Base-by-base conservation (phyloP, 2,797 vertebrate species). In the Aselliscus stoliczkanus region DNA sequence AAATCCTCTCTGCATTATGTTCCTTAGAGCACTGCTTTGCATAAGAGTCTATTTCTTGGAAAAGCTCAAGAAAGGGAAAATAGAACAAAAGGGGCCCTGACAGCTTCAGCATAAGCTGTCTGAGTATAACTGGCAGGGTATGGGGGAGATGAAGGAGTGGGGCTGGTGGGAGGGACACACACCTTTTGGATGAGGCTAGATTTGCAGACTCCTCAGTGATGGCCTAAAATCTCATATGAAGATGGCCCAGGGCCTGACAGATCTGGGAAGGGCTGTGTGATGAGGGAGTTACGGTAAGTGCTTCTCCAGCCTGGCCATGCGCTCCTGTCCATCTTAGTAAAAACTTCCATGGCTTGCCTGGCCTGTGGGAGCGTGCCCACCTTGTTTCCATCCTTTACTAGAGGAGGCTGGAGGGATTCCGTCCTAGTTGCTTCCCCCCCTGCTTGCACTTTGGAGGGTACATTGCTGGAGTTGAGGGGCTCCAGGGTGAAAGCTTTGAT, bases 21-120 rank as follows among this genome's bases (percentile, higher is more conserved):
- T 97, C 96, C 88, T 96, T 90, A 77, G 96, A 96, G 92, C 84
- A 69, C 90, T 90, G 90, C 90, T 97, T 97, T 97, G 97, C 92
- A 93, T 97, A 93, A 96, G 94, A 93, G 76, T 88, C 94, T 97
- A 72, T 93, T 96, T 97, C 97, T 96, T 96, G 95, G 97, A 90
- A 97, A 97, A 97, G 92, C 73, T 97, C 83, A 94, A 87, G 47
- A 47, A 84, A 90, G 62, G 81, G 52, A 93, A 96, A 96, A 95
- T 60, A 97, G 95, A 97, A 97, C 95, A 96, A 96, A 96, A 95
- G 96, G 95, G 91, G 73, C 31, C 95, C 90, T 93, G 88, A 90
- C 87, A 64, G 67, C 69, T 92, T 90, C 81, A 80, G 72, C 65
- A 39, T 52, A 86, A 69, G 56, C 85, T 70, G 70, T 90, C 58